phyloP scores from a whole-genome alignment of 2,888 invertebrate genomes.

The Napeogenes sylphis region DNA sequence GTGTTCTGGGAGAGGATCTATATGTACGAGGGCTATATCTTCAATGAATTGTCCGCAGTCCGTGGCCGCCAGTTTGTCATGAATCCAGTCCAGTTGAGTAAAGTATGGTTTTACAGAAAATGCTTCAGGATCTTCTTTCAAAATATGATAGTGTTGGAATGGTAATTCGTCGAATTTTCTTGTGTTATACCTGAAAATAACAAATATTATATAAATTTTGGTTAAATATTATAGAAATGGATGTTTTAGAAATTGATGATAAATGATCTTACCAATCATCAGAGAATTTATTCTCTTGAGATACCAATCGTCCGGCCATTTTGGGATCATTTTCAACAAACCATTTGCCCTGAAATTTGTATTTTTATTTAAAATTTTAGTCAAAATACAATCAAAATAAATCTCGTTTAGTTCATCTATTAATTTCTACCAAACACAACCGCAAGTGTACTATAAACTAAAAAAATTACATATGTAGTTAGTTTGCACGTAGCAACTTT shows the following conservation, averaged over 20 bases:
- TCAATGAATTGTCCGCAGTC: conserved; percentile 86
- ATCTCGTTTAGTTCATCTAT: too few species aligned
- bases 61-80: conserved; percentile 87
- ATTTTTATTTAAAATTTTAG: neutral
- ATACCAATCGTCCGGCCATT: conserved; percentile 77
- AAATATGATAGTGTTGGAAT: conserved; percentile 83
- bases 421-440: too few species aligned
- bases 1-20: conserved; percentile 69
- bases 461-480: too few species aligned
- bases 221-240: neutral
- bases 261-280: conserved; percentile 60
- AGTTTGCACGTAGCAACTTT: too few species aligned
- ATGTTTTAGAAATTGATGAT: neutral
- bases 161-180: conserved; percentile 90
- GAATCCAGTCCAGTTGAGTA: conserved; percentile 86
- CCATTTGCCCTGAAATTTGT: conserved; percentile 77
- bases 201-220: neutral
- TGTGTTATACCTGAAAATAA: conserved; percentile 81
- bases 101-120: conserved; percentile 83
- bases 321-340: conserved; percentile 74
- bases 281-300: conserved; percentile 77
- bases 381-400: neutral
- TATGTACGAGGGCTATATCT: conserved; percentile 80
- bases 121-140: conserved; percentile 70
- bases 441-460: too few species aligned